phyloP scores from a whole-genome alignment of 1,140 invertebrate genomes.

The Drosophila cardini region DNA sequence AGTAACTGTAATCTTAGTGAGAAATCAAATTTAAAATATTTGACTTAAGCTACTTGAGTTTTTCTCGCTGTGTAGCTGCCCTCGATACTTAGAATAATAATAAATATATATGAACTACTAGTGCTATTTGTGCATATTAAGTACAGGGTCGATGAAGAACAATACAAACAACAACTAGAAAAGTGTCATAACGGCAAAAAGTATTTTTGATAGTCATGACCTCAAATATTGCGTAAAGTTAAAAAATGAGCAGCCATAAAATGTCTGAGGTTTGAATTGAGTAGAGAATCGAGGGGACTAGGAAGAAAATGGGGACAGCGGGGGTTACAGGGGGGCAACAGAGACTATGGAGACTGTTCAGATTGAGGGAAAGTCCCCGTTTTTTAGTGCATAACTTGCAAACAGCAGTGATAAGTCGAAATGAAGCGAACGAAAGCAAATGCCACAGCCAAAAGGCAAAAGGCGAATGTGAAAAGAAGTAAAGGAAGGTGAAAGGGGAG shows the following conservation, averaged over 20 bases:
- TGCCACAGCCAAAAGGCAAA: slow-evolving; percentile 3
- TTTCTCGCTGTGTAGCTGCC: too few relatives aligned
- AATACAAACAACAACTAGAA: slow-evolving; percentile 2
- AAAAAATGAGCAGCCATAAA: slow-evolving; percentile 66
- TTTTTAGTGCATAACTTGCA: slow-evolving; percentile 73
- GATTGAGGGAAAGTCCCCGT: slow-evolving; percentile 9
- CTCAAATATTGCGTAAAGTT: slow-evolving; percentile 53
- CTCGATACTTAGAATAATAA: too few relatives aligned
- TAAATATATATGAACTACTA: too few relatives aligned
- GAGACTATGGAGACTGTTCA: not conserved
- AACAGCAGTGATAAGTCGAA: slow-evolving; percentile 73
- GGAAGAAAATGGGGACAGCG: too few relatives aligned
- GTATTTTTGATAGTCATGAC: slow-evolving; percentile 77
- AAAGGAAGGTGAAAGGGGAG: not conserved
- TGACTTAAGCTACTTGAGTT: too few relatives aligned
- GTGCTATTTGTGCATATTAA: not conserved
- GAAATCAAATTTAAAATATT: too few relatives aligned
- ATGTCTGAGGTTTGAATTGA: slow-evolving; percentile 21
- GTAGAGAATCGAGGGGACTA: not conserved
- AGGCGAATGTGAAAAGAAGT: not conserved
- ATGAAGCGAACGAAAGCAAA: slow-evolving; percentile 54
- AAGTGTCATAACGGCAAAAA: slow-evolving; percentile 56
- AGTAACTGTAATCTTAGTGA: too few relatives aligned
- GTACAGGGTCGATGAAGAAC: not conserved
- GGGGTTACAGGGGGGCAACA: not conserved